These are phyloP conservation scores for Pseudochromis fuscus DNA, from an alignment of 2,797 vertebrate genomes.

Conservation along the genomic window DNA sequence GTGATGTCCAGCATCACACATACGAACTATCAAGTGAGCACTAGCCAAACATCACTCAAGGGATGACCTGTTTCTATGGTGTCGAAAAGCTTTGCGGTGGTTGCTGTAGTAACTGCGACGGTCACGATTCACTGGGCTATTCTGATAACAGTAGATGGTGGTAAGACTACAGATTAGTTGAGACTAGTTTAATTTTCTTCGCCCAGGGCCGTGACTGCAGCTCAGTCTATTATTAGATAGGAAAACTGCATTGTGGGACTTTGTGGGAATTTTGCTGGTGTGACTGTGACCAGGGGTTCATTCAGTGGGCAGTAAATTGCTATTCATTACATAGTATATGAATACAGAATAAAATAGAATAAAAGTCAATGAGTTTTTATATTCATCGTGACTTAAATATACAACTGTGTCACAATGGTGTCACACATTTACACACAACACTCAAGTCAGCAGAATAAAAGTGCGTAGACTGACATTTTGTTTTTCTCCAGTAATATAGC, in stretches of 20 bases:
- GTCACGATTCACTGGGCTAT: constrained; percentile 27
- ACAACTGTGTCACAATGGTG: neutral
- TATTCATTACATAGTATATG: constrained; percentile 24
- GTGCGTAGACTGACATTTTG: neutral
- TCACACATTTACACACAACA: constrained; percentile 2
- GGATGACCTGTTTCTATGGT: neutral
- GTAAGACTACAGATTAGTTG: constrained; percentile 20
- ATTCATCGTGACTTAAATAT: neutral
- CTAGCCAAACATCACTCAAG: neutral
- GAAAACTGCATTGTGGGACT: constrained; percentile 25
- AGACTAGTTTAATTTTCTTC: constrained; percentile 25
- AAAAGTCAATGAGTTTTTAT: neutral
- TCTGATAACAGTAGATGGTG: constrained; percentile 32
- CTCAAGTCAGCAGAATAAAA: neutral
- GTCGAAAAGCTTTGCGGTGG: constrained; percentile 7
- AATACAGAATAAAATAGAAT: neutral
- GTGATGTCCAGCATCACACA: neutral
- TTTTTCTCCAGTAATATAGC: neutral
- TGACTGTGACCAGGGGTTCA: constrained; percentile 15
- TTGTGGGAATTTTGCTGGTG: constrained; percentile 29
- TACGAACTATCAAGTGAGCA: neutral
- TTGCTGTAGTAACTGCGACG: constrained; percentile 29
- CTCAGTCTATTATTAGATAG: constrained; percentile 33
- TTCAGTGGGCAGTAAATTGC: constrained; percentile 17
- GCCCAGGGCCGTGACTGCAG: constrained; percentile 1